A percentile compares a stretch with the other conserved stretches of the same genome.
phyloP scores from a whole-genome alignment of 2,797 vertebrate genomes.

The Petrocephalus schoutedeni region DNA sequence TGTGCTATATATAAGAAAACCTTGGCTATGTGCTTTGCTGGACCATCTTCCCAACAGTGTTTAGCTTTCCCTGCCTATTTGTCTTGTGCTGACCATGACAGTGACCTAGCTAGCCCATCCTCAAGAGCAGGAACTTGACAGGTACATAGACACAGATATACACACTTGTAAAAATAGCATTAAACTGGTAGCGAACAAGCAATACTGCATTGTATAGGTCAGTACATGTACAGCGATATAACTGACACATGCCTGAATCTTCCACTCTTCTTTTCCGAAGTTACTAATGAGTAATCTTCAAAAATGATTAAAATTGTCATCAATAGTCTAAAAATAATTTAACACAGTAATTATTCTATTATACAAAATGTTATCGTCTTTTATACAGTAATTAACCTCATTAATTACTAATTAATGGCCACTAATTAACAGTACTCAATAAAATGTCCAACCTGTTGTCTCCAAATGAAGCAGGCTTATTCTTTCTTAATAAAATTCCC shows the following conservation, averaged over 20 bases:
- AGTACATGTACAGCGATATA: background rate
- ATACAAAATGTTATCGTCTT: background rate
- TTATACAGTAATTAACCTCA: background rate
- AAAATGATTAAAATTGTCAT: background rate
- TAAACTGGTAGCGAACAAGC: background rate
- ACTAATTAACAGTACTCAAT: background rate
- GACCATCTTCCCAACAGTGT: background rate
- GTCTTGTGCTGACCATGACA: slow-evolving; percentile 2
- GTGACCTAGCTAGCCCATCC: background rate
- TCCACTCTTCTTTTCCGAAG: background rate
- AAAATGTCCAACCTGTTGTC: background rate
- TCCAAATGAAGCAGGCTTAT: background rate
- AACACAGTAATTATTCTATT: background rate
- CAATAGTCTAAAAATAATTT: background rate
- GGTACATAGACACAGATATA: background rate
- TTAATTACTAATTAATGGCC: no score
- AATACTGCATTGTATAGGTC: background rate
- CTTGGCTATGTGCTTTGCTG: background rate
- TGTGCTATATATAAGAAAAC: background rate
- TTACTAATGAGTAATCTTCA: background rate
- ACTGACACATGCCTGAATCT: background rate
- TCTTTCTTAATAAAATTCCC: background rate
- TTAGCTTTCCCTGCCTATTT: background rate
- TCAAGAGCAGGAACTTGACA: background rate
- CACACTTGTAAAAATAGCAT: slow-evolving; percentile 4